A percentile compares a stretch with the other conserved stretches of the same genome.
Conservation (phyloP, 2,888 invertebrate species). For the Sarcophaga carnaria region DNA sequence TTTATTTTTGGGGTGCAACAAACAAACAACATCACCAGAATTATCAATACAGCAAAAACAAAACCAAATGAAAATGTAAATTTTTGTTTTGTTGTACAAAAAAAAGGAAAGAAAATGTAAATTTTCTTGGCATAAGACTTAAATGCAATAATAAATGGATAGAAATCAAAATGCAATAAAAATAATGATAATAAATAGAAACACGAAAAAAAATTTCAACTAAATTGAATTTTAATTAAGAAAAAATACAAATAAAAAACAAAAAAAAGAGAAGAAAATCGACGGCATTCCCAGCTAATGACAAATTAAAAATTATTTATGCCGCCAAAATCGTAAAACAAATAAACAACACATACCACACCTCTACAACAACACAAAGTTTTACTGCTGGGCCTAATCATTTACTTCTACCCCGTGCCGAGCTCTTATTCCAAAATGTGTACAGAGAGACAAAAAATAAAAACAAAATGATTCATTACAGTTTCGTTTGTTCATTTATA, state of each 20-base stretch:
- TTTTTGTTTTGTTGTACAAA: slow-evolving; percentile 14
- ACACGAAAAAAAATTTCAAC: slow-evolving; percentile 29
- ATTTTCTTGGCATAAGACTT: slow-evolving; percentile 59
- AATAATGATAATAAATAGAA: slow-evolving; percentile 32
- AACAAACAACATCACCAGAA: slow-evolving; percentile 21
- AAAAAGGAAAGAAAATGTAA: slow-evolving; percentile 36
- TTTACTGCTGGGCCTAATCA: not conserved
- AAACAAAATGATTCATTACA: slow-evolving; percentile 62
- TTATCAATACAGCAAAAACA: not conserved
- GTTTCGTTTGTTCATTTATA: slow-evolving; percentile 52
- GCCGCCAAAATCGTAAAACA: slow-evolving; percentile 56
- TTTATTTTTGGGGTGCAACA: slow-evolving; percentile 54
- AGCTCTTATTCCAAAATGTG: not conserved
- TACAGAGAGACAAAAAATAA: not conserved
- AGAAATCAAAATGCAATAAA: slow-evolving; percentile 49
- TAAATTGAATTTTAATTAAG: slow-evolving; percentile 61
- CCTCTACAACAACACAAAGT: not conserved
- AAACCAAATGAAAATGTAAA: slow-evolving; percentile 60
- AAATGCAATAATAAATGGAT: slow-evolving; percentile 61
- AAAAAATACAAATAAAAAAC: not conserved
- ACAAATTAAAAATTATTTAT: slow-evolving; percentile 59
- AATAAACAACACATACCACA: not conserved
- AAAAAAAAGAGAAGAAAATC: slow-evolving; percentile 13
- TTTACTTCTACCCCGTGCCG: not conserved
- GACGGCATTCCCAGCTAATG: slow-evolving; percentile 65